phyloP scores from a whole-genome alignment of 2,888 invertebrate genomes.

The Carcina quercana region DNA sequence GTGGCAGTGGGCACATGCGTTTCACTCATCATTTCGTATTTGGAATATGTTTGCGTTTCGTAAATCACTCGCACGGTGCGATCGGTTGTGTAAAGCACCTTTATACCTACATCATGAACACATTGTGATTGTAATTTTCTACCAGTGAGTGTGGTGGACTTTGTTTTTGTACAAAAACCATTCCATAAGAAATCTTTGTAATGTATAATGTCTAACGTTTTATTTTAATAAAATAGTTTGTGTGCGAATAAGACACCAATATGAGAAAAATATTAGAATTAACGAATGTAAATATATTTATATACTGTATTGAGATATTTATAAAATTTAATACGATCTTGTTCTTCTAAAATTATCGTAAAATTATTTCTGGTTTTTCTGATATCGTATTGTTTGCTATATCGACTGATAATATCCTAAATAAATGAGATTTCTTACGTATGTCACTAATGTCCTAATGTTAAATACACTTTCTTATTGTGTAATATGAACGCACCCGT shows the following conservation, averaged over 20 bases:
- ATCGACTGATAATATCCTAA: slow-evolving; percentile 41
- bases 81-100: no score
- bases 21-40: no score
- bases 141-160: slow-evolving; percentile 58
- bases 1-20: no score
- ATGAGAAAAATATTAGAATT: slow-evolving; percentile 60
- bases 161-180: slow-evolving; percentile 72
- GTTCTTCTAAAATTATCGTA: slow-evolving; percentile 67
- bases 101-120: slow-evolving; percentile 44
- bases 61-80: no score
- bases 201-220: slow-evolving; percentile 65
- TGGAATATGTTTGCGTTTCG: no score
- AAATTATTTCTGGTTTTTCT: slow-evolving; percentile 47
- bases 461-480: slow-evolving; percentile 35
- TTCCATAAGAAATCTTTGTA: slow-evolving; percentile 66
- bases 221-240: slow-evolving; percentile 51
- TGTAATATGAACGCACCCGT: slow-evolving; percentile 47
- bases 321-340: slow-evolving; percentile 72
- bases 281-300: slow-evolving; percentile 73
- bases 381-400: slow-evolving; percentile 49
- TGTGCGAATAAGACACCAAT: slow-evolving; percentile 73
- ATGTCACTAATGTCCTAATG: slow-evolving; percentile 36
- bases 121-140: slow-evolving; percentile 56
- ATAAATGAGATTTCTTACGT: slow-evolving; percentile 35
- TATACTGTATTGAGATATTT: slow-evolving; percentile 72